These are phyloP conservation scores for Drosophila cognata DNA, from an alignment of 2,888 invertebrate species.

Conservation along the genomic window DNA sequence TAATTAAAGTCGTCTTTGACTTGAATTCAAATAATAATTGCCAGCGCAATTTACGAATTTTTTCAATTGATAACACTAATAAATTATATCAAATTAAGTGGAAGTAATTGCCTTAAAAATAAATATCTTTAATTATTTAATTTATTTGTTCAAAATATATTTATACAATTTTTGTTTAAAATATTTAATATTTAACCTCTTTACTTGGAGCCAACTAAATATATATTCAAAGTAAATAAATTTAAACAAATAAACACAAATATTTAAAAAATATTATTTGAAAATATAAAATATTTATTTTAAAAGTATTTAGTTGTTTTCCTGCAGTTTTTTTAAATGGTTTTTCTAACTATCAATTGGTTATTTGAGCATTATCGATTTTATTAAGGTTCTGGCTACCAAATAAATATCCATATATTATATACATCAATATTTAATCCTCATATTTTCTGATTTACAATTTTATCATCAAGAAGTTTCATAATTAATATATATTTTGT, in stretches of 20 bases:
- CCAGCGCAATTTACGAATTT: background rate
- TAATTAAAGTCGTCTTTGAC: background rate
- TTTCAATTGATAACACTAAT: background rate
- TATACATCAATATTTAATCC: background rate
- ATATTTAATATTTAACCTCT: background rate
- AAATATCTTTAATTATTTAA: background rate
- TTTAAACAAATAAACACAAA: background rate
- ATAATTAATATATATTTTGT: background rate
- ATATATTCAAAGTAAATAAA: background rate
- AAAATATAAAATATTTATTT: no score
- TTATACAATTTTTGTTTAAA: background rate
- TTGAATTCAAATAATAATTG: background rate
- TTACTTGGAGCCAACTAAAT: background rate
- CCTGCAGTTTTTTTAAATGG: background rate
- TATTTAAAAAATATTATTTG: no score
- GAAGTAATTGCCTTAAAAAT: background rate
- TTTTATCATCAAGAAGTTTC: background rate
- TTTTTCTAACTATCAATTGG: background rate
- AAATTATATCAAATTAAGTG: background rate
- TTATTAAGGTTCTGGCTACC: background rate
- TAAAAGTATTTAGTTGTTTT: background rate
- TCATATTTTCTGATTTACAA: background rate
- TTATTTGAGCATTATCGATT: background rate
- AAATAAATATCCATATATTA: background rate
- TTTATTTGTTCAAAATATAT: background rate